Percentiles rank a stretch among this genome's conserved stretches.
phyloP scores from a whole-genome alignment of 2,113 vertebrate genomes.

The Crotalus helleri region DNA sequence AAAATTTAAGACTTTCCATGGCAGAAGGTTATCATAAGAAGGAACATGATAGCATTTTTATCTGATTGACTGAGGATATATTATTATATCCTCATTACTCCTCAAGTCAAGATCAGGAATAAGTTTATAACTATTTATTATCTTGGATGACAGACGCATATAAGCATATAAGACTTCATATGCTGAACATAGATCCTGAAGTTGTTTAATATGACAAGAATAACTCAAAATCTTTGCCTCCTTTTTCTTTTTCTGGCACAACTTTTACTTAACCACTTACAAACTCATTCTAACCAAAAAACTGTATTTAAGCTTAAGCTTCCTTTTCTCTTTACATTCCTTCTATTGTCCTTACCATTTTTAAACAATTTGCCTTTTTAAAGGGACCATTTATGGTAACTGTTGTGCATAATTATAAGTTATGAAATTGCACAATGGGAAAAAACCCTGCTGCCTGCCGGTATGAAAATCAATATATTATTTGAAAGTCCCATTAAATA shows the following conservation, averaged over 20 bases:
- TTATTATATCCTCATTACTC: not conserved
- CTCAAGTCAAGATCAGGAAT: not conserved
- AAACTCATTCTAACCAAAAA: not conserved
- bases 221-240: not conserved
- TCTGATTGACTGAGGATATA: too few species aligned
- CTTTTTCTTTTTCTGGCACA: not conserved
- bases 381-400: not conserved
- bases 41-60: not conserved
- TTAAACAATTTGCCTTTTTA: not conserved
- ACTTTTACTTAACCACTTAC: not conserved
- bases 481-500: constrained; percentile 20
- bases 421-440: not conserved
- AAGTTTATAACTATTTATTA: not conserved
- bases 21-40: not conserved
- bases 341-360: not conserved
- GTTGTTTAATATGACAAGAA: not conserved
- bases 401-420: not conserved
- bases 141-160: not conserved
- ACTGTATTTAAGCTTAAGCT: not conserved
- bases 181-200: not conserved
- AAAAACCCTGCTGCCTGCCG: not conserved
- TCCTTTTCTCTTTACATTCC: not conserved
- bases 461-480: not conserved
- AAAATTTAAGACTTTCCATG: not conserved
- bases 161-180: not conserved